Percentiles rank a stretch among this genome's conserved stretches.
These are phyloP conservation scores for Hymenochirus boettgeri DNA, from an alignment of 2,113 vertebrate species.

Conservation along the genomic window DNA sequence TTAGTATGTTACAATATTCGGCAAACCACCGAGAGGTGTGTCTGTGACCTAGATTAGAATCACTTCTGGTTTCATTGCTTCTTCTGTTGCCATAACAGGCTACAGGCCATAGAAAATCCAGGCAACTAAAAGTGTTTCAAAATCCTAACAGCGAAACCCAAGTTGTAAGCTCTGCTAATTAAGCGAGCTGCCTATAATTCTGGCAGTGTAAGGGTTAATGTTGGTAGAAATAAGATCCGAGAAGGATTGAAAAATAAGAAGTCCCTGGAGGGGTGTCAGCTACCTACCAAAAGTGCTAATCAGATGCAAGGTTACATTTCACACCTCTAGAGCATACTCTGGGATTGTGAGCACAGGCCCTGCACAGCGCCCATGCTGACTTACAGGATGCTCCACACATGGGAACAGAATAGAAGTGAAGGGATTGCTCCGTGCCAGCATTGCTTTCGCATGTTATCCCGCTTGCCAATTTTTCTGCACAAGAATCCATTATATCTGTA, in stretches of 20 bases:
- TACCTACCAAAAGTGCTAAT: neutral
- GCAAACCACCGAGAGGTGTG: too few relatives aligned
- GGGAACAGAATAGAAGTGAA: neutral
- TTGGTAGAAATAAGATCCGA: neutral
- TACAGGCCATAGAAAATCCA: too few relatives aligned
- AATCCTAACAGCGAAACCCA: neutral
- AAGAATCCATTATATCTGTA: too few relatives aligned
- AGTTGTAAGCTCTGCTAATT: neutral
- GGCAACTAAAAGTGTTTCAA: too few relatives aligned
- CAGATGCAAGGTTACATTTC: constrained; percentile 1
- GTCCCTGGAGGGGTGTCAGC: neutral
- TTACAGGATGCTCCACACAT: neutral
- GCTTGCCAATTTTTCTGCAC: too few relatives aligned
- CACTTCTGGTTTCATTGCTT: too few relatives aligned
- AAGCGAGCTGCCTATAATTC: neutral
- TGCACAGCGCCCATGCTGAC: neutral
- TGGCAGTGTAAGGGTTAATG: neutral
- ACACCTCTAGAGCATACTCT: neutral
- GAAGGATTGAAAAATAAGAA: neutral
- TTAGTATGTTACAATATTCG: too few relatives aligned
- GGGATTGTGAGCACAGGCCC: neutral
- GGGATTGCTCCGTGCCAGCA: neutral
- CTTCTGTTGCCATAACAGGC: too few relatives aligned
- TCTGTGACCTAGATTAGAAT: too few relatives aligned
- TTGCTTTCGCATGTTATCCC: neutral